Conservation (phyloP, 2,113 vertebrate genomes). For the Passer domesticus region DNA sequence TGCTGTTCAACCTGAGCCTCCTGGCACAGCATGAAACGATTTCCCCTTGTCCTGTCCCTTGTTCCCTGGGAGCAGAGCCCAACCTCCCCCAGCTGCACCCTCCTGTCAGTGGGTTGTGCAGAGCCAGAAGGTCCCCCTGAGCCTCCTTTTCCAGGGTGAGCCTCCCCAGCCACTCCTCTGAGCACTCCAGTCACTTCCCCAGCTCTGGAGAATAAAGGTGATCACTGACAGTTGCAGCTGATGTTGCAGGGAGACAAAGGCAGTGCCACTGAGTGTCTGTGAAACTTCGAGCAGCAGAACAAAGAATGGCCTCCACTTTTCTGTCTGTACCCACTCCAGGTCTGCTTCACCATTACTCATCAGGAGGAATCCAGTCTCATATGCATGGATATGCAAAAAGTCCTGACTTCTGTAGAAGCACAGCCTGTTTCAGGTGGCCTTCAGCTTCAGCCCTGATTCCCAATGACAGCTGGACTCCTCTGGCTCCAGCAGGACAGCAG, state of each 20-base stretch:
- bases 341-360: neutral
- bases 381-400: neutral
- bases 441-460: neutral
- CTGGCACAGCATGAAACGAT: neutral
- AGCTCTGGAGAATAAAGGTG: neutral
- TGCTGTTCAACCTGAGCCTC: neutral
- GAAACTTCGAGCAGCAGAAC: neutral
- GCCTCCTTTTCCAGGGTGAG: neutral
- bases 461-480: neutral
- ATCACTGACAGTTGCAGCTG: neutral
- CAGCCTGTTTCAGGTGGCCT: neutral
- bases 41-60: neutral
- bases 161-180: neutral
- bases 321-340: neutral
- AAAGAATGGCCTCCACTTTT: neutral
- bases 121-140: neutral
- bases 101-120: neutral
- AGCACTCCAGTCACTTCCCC: neutral
- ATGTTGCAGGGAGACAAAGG: neutral
- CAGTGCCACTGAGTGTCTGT: neutral
- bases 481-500: neutral
- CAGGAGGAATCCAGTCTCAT: neutral
- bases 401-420: neutral
- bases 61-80: neutral
- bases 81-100: neutral